These are phyloP conservation scores for Eurypyga helias DNA, from an alignment of 2,113 vertebrate genomes.

Conservation along the genomic window DNA sequence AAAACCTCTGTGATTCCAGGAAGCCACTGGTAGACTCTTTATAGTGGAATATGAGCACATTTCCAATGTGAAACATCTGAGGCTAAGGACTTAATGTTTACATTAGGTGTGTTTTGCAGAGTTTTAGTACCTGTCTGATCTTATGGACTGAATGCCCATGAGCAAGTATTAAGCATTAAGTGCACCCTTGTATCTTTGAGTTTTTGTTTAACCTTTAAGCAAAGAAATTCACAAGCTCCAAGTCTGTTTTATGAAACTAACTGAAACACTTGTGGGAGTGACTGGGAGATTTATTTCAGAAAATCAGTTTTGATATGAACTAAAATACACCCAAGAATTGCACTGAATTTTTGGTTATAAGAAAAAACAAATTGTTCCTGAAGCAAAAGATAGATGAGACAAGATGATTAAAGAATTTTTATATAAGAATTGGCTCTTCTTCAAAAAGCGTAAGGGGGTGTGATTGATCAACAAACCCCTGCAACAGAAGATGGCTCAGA, in stretches of 20 bases:
- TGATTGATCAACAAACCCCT: accelerated
- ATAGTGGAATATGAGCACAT: neutral
- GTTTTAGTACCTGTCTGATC: neutral
- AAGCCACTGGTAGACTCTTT: neutral
- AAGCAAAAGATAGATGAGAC: accelerated
- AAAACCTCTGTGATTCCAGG: neutral
- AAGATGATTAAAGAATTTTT: neutral
- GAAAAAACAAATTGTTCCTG: neutral
- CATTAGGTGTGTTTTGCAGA: neutral
- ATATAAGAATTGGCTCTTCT: neutral
- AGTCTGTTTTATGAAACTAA: neutral
- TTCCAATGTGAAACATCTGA: neutral
- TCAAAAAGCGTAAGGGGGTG: neutral
- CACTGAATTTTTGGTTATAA: neutral
- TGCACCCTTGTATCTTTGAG: neutral
- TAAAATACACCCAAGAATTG: neutral
- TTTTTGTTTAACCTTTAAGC: neutral
- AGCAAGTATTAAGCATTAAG: neutral
- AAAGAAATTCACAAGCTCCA: neutral
- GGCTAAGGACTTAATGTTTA: neutral
- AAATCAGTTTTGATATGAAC: neutral
- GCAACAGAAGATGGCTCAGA: neutral
- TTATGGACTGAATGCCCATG: neutral
- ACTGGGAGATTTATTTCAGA: neutral
- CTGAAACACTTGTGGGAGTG: neutral